phyloP scores from a whole-genome alignment of 2,888 invertebrate species.

The Ophion costatus region DNA sequence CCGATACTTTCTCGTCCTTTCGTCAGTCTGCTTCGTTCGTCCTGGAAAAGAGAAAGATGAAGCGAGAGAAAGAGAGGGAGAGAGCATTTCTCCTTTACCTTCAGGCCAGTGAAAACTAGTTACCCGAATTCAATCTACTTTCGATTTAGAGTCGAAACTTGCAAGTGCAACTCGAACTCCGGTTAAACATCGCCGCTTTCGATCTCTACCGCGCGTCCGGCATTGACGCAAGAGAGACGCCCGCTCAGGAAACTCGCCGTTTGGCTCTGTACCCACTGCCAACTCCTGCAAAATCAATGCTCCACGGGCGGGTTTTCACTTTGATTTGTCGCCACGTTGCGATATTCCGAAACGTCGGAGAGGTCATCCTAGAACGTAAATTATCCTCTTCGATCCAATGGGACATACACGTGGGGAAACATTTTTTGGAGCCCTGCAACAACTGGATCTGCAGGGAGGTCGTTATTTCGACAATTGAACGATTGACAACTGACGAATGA shows the following conservation, averaged over 20 bases:
- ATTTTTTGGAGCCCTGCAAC: background rate
- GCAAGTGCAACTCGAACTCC: constrained; percentile 46
- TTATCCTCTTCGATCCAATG: background rate
- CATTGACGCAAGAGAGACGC: constrained; percentile 28
- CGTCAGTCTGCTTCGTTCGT: background rate
- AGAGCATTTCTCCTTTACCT: constrained; percentile 32
- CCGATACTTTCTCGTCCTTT: background rate
- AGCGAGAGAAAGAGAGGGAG: constrained; percentile 5
- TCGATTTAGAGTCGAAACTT: constrained; percentile 60
- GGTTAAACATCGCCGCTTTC: constrained; percentile 39
- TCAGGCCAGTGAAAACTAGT: constrained; percentile 54
- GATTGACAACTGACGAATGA: too few species aligned
- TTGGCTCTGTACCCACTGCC: background rate
- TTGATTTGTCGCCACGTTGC: background rate
- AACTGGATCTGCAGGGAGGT: background rate
- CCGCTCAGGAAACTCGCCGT: background rate
- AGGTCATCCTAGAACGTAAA: background rate
- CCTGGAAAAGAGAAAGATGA: background rate
- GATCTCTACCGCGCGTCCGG: constrained; percentile 1
- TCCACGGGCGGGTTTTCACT: background rate
- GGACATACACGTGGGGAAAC: background rate
- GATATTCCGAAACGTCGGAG: background rate
- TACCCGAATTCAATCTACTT: constrained; percentile 64
- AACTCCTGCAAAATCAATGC: background rate
- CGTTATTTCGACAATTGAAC: too few species aligned